Base-by-base conservation (phyloP, 2,113 vertebrate species). In the Thalassoma bifasciatum region DNA sequence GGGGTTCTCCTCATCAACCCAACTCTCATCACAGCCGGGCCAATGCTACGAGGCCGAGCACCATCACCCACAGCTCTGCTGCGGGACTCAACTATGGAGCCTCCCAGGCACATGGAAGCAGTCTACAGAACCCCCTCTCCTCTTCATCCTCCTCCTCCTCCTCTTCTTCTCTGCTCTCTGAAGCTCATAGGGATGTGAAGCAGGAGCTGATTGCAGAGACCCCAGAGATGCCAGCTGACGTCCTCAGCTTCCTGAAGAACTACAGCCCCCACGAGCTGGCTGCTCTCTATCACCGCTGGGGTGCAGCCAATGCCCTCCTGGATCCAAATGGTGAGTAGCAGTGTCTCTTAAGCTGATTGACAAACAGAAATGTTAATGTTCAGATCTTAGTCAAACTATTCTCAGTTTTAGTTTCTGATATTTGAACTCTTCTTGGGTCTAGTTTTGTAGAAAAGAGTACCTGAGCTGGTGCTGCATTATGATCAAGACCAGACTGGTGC, bases 231-330 rank as follows among this genome's bases (percentile, higher is more conserved):
- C 93, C 85, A 59, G 66, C 93, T 71, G 96, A 97, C 71, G 81
- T 97, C 88, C 93, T 98, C 68, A 92, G 89, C 88, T 94, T 96
- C 84, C 95, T 98, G 49, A 97, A 96, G 91, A 96, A 95, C 12
- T 96, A 95, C 94, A 96, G 95, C 93, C 94, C 96, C 84, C 95
- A 97, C 84, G 97, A 98, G 81, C 90, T 98, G 37, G 95, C 95
- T 42, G 89, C 95, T 0, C 90, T 97, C 46, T 98, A 96, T 92
- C 96, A 96, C 82, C 95, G 95, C 92, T 98, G 97, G 93, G 94
- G 96, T 26, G 92, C 94, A 44, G 88, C 93, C 82, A 93, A 92
- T 53, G 93, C 95, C 2, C 86, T 95, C 62, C 49, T 95, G 71
- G 95, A 97, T 86, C 96, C 96, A 16, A 81, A 94, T 92, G 97